Conservation (phyloP, 53 echinoderm and acorn worm species). For the Echinarachnius parma region DNA sequence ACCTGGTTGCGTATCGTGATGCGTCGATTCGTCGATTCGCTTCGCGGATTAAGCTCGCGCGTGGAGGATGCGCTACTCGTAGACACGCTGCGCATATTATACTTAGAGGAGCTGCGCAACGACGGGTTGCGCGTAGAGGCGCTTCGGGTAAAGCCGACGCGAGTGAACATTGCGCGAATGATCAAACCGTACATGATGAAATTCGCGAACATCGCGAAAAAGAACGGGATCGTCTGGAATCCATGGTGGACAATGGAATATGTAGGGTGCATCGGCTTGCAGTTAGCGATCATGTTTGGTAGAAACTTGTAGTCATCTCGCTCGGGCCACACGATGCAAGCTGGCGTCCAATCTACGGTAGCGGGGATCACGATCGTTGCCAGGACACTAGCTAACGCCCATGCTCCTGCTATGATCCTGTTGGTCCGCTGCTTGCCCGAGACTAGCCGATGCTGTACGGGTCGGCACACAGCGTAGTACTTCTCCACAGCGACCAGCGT, state of each 20-base stretch:
- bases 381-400: conserved; percentile 50
- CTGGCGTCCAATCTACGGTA: conserved; percentile 33
- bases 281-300: conserved; percentile 45
- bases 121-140: no score
- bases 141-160: no score
- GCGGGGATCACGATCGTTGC: conserved; percentile 57
- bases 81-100: no score
- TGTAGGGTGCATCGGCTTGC: conserved; percentile 15
- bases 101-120: no score
- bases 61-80: no score
- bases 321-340: conserved; percentile 67
- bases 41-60: conserved; percentile 27
- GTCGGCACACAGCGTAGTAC: conserved; percentile 75
- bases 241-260: conserved; percentile 37
- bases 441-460: conserved; percentile 57
- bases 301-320: conserved; percentile 29
- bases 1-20: conserved; percentile 75
- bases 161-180: conserved; percentile 38
- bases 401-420: conserved; percentile 39
- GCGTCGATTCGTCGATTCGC: conserved; percentile 33
- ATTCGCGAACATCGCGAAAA: conserved; percentile 58
- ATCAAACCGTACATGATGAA: conserved; percentile 61
- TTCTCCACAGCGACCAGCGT: conserved; percentile 78
- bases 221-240: conserved; percentile 73
- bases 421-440: conserved; percentile 57